Percentiles rank a stretch among this genome's conserved stretches.
Conservation (phyloP, 2,888 invertebrate species). For the Troides oblongomaculatus region DNA sequence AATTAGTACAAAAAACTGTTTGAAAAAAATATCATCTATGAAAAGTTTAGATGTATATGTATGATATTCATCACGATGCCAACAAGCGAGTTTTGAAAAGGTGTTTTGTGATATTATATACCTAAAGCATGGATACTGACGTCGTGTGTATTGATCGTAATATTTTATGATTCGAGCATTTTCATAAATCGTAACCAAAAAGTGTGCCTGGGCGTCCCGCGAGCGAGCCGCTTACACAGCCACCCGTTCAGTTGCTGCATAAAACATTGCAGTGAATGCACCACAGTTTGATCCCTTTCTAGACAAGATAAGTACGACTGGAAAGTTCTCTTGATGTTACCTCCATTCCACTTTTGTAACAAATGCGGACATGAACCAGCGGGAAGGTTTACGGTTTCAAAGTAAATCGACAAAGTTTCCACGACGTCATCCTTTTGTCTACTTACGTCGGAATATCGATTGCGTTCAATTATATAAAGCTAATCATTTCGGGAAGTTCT, state of each 20-base stretch:
- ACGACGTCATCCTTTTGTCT: conserved; percentile 71
- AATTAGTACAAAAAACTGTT: neutral
- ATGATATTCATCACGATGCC: no score
- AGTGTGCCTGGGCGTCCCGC: conserved; percentile 55
- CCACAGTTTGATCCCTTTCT: conserved; percentile 77
- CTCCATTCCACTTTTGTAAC: conserved; percentile 66
- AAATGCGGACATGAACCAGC: conserved; percentile 65
- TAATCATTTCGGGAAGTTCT: conserved; percentile 62
- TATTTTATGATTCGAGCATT: conserved; percentile 63
- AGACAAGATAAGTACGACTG: conserved; percentile 76
- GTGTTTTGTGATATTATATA: no score
- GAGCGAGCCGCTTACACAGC: conserved; percentile 73
- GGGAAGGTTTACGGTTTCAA: conserved; percentile 68
- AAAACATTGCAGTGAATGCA: conserved; percentile 78
- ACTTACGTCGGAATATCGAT: conserved; percentile 66
- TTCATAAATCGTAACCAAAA: conserved; percentile 49
- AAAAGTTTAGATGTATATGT: neutral
- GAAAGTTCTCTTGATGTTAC: conserved; percentile 72
- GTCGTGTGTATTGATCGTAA: neutral
- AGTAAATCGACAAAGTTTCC: conserved; percentile 74
- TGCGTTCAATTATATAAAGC: conserved; percentile 71
- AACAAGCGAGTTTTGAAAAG: no score
- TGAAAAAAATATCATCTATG: neutral
- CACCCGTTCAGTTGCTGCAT: conserved; percentile 69
- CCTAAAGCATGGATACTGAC: no score